Evolutionary conservation across 2,888 invertebrate species (phyloP), one percentile per base, ranked within the genome.

Genomic region (Catocala fraxini): DNA sequence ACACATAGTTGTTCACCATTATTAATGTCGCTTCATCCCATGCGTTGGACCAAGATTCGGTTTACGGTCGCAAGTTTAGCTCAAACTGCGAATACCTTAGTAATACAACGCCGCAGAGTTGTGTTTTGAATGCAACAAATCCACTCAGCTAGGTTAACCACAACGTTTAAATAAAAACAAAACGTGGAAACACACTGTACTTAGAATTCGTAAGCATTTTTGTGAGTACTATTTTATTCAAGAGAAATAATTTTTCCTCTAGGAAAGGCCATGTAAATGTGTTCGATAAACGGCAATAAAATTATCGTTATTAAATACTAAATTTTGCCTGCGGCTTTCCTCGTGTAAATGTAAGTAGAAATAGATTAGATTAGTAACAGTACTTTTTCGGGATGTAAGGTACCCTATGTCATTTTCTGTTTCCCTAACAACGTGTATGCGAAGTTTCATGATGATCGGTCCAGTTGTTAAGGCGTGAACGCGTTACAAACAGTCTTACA

Each of bases 41-140:
- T 57, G 0, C 46, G 63, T 75, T 77, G 57, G 0, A 54, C 75
- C 78, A 69, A 12, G 13, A 13, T 63, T 63, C 56, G 59, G 72
- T 68, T 80, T 71, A 80, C 76, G 70, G 72, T 68, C 64, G 70
- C 65, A 81, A 83, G 80, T 83, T 82, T 74, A 80, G 75, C 63
- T 77, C 71, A 71, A 80, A 83, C 81, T 75, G 72, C 74, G 73
- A 83, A 84, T 82, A 82, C 78, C 81, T 80, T 72, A 76, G 80
- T 74, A 79, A 74, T 71, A 79, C 74, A 79, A 67, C 70, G 71
- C 74, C 75, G 58, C 77, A 73, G 70, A 71, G 70, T 66, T 73
- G 75, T 79, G 79, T 80, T 83, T 76, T 81, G 81, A 81, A 83
- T 85, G 79, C 84, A 80, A 85, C 81, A 81, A 84, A 83, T 82